Conservation (phyloP, 2,888 invertebrate species). For the Julus scandinavius region DNA sequence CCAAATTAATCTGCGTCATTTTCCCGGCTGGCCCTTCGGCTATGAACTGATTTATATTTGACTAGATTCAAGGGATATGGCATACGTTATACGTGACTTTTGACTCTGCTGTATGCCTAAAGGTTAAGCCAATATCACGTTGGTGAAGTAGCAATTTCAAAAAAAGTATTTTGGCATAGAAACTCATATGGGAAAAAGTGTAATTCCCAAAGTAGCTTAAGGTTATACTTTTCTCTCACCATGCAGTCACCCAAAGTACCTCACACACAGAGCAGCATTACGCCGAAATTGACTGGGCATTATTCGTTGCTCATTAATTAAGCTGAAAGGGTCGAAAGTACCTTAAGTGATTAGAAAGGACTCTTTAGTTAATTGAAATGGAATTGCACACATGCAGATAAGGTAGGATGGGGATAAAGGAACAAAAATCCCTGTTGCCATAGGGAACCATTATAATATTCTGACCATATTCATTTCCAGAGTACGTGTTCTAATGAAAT, state of each 20-base stretch:
- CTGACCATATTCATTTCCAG: background rate
- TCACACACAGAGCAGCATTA: background rate
- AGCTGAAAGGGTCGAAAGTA: slow-evolving; percentile 13
- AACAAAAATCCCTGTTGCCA: background rate
- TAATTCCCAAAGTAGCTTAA: background rate
- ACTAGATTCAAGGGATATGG: slow-evolving; percentile 5
- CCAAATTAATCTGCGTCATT: slow-evolving; percentile 22
- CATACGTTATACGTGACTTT: slow-evolving; percentile 16
- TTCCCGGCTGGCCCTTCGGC: background rate
- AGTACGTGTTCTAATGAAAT: background rate
- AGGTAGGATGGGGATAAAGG: background rate
- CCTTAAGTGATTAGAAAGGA: slow-evolving; percentile 43
- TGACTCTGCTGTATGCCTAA: background rate
- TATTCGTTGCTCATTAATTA: slow-evolving; percentile 19
- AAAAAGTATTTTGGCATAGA: background rate
- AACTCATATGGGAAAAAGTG: background rate
- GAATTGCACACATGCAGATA: slow-evolving; percentile 31
- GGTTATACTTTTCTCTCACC: background rate
- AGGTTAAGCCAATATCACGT: slow-evolving; percentile 16
- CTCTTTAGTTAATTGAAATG: slow-evolving; percentile 28
- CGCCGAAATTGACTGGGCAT: background rate
- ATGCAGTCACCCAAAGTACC: background rate
- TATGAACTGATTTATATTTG: slow-evolving; percentile 27
- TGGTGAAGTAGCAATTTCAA: background rate
- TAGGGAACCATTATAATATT: background rate